Percentiles rank a stretch among this genome's conserved stretches.
phyloP scores from a whole-genome alignment of 2,797 vertebrate species.

The Sorex maritimensis region DNA sequence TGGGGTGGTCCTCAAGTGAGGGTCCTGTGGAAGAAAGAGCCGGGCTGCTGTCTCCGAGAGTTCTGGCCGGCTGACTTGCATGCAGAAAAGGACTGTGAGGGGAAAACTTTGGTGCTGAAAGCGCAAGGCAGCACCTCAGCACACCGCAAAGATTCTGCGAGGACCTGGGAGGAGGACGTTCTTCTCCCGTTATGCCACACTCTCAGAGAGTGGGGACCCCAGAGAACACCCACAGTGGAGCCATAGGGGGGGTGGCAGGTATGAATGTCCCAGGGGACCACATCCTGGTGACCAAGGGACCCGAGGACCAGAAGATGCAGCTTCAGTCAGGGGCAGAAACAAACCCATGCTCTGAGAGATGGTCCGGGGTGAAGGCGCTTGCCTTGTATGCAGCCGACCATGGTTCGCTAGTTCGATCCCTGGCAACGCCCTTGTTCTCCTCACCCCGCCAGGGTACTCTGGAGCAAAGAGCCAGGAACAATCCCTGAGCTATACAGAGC shows the following conservation, averaged over 20 bases:
- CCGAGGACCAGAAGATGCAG: not conserved
- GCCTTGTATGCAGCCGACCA: too few species aligned
- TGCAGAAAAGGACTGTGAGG: not conserved
- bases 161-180: not conserved
- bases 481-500: too few species aligned
- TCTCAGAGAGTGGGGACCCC: not conserved
- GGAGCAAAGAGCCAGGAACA: too few species aligned
- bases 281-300: not conserved
- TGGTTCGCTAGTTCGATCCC: too few species aligned
- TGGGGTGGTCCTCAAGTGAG: conserved; percentile 73
- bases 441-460: too few species aligned
- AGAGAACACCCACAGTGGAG: not conserved
- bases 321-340: not conserved
- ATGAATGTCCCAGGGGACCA: not conserved
- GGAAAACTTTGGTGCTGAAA: not conserved
- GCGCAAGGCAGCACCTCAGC: not conserved
- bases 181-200: not conserved
- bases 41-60: not conserved
- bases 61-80: conserved; percentile 47
- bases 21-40: conserved; percentile 51
- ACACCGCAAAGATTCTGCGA: not conserved
- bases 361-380: too few species aligned
- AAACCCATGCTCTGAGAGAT: too few species aligned
- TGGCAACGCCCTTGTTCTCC: too few species aligned
- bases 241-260: not conserved